Evolutionary conservation across 2,797 vertebrate species (phyloP), one percentile per base, ranked within the genome.

Genomic region (Todus mexicanus): DNA sequence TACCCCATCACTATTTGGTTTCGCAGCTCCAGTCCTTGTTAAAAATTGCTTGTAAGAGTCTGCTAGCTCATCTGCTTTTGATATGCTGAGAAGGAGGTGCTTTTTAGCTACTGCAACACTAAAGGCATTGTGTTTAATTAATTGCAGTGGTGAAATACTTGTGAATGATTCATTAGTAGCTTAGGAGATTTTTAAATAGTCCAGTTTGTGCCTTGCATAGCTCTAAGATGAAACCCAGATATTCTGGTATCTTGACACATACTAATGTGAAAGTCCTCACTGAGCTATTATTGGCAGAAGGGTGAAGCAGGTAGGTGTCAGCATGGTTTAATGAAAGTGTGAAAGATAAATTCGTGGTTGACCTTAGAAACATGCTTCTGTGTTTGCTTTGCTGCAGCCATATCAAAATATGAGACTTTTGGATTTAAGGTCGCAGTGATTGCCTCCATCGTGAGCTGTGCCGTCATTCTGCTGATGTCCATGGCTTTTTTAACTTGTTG

Each of bases 401-500:
- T 98, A 73, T 95, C 98, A 4, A 96, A 93, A 31, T 98, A 95
- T 0, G 98, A 98, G 94, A 98, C 98, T 83, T 97, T 98, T 15
- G 99, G 99, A 89, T 99, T 99, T 96, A 98, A 97, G 61, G 98
- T 99, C 38, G 99, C 99, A 0, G 97, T 99, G 89, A 96, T 99
- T 35, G 95, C 98, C 23, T 99, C 99, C 94, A 97, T 99, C 4
- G 96, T 99, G 59, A 99, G 99, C 97, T 97, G 97, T 5, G 98
- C 97, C 42, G 93, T 99, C 92, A 99, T 99, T 95, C 90, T 99
- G 60, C 94, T 99, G 95, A 98, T 99, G 98, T 98, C 98, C 45
- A 72, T 99, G 97, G 98, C 98, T 89, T 99, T 99, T 97, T 95
- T 99, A 95, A 98, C 98, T 91, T 99, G 98, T 96, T 99, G 99